phyloP scores from a whole-genome alignment of 2,113 vertebrate species.

The Colossoma macropomum region DNA sequence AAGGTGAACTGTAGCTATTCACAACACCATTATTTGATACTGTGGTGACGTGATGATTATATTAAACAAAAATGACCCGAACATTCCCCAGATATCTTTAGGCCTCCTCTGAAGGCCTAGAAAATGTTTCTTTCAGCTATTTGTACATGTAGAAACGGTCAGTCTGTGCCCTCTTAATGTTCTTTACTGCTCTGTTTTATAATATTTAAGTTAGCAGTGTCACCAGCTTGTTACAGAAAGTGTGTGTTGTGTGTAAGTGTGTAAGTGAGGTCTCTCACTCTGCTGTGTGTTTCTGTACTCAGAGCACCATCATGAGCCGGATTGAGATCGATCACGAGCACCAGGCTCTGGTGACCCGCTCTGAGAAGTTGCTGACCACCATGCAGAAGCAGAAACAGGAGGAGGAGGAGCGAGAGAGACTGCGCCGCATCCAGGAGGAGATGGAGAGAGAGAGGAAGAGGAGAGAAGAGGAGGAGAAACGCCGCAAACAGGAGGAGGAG shows the following conservation, averaged over 20 bases:
- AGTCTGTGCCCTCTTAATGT: no score
- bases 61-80: no score
- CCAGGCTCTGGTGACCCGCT: constrained; percentile 85
- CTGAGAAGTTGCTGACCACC: constrained; percentile 86
- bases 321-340: constrained; percentile 90
- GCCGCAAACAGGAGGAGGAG: constrained; percentile 86
- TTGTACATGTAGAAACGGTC: no score
- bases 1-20: no score
- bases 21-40: no score
- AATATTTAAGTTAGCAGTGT: no score
- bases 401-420: constrained; percentile 91
- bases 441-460: constrained; percentile 91
- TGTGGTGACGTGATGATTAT: no score
- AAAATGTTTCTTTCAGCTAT: no score
- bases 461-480: constrained; percentile 86
- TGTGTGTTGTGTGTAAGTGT: not conserved
- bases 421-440: constrained; percentile 91
- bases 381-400: constrained; percentile 95
- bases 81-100: no score
- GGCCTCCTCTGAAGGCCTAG: no score
- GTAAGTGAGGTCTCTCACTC: not conserved
- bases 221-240: no score
- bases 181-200: no score
- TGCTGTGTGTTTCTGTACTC: not conserved
- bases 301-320: constrained; percentile 88